A percentile compares a stretch with the other conserved stretches of the same genome.
These are phyloP conservation scores for Drosophila anceps DNA, from an alignment of 2,888 invertebrate species.

Conservation along the genomic window DNA sequence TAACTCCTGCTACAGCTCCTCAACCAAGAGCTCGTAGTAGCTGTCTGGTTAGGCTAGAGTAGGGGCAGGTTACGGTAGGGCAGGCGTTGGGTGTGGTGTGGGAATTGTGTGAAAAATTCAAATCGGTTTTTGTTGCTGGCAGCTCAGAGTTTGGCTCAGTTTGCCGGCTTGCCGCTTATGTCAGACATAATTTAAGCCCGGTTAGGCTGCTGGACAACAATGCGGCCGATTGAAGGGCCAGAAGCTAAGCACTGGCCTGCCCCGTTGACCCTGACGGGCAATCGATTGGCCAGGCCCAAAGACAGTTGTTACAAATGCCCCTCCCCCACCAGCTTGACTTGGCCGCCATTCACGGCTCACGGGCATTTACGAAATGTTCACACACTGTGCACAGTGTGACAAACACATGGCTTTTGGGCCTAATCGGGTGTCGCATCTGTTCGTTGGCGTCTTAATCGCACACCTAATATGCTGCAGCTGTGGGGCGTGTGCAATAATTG, in stretches of 20 bases:
- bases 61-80: constrained; percentile 29
- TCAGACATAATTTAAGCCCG: constrained; percentile 78
- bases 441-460: background rate
- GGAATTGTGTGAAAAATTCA: constrained; percentile 73
- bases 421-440: constrained; percentile 7
- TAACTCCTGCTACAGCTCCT: constrained; percentile 28
- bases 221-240: constrained; percentile 52
- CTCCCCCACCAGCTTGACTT: constrained; percentile 75
- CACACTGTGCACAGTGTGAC: constrained; percentile 22
- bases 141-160: constrained; percentile 59
- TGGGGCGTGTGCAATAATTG: background rate
- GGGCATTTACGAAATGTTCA: constrained; percentile 28
- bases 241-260: constrained; percentile 60
- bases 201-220: constrained; percentile 61
- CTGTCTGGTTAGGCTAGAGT: constrained; percentile 1
- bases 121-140: constrained; percentile 68
- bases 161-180: constrained; percentile 51
- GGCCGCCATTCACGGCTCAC: constrained; percentile 4
- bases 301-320: constrained; percentile 43
- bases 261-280: constrained; percentile 72
- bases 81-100: background rate
- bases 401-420: constrained; percentile 13
- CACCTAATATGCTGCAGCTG: background rate
- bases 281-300: constrained; percentile 69
- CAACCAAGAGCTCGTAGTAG: too few relatives aligned